Evolutionary conservation across 2,113 vertebrate genomes (phyloP).

Genomic region (Eretmodus cyanostictus): DNA sequence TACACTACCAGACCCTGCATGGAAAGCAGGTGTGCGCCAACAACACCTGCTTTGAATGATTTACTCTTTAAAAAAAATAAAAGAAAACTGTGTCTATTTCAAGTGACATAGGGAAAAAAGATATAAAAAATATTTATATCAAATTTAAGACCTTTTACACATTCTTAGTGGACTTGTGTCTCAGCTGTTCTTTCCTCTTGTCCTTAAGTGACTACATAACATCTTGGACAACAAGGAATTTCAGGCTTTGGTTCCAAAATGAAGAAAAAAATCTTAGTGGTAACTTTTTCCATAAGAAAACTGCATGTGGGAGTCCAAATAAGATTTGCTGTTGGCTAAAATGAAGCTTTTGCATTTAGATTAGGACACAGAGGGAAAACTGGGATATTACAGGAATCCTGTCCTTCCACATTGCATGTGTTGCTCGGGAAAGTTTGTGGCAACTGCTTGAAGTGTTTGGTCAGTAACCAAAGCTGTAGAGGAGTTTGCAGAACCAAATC

Average conservation of each 20-base stretch:
- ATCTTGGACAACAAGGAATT: slow-evolving; percentile 2
- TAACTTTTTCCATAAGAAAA: not conserved
- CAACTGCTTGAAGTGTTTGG: not conserved
- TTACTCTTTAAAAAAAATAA: not conserved
- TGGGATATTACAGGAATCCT: not conserved
- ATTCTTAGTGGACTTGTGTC: not conserved
- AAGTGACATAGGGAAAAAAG: not conserved
- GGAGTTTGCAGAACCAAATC: not conserved
- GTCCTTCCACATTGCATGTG: not conserved
- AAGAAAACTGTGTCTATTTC: not conserved
- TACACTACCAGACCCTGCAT: not conserved
- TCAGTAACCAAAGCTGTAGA: not conserved
- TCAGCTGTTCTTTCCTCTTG: not conserved
- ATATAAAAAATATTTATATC: not conserved
- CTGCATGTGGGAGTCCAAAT: not conserved
- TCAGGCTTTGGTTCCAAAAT: not conserved
- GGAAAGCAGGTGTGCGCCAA: not conserved
- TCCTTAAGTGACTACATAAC: not conserved
- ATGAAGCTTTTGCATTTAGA: not conserved
- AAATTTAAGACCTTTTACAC: not conserved
- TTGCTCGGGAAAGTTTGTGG: not conserved
- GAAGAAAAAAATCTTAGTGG: not conserved
- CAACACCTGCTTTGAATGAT: not conserved
- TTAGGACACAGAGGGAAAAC: not conserved
- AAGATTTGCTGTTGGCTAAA: not conserved